These are phyloP conservation scores for Ichneumoninae sp. DNA, from an alignment of 2,888 invertebrate genomes.

Conservation along the genomic window DNA sequence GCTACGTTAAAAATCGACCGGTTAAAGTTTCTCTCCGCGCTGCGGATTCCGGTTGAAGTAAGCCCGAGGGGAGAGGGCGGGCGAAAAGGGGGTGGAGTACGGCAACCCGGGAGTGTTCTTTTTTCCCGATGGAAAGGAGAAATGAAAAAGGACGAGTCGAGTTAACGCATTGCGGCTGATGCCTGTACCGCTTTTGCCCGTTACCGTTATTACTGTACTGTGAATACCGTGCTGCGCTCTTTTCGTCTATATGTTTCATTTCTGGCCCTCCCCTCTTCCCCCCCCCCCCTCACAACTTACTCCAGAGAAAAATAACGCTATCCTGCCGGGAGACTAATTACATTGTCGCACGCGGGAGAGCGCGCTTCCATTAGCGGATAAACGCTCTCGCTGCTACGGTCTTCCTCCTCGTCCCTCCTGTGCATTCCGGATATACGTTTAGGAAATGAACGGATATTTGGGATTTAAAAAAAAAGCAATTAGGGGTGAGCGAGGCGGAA, in stretches of 20 bases:
- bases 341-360: constrained; percentile 41
- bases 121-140: constrained; percentile 57
- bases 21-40: constrained; percentile 46
- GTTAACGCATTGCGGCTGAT: constrained; percentile 66
- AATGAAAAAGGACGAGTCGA: constrained; percentile 57
- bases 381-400: constrained; percentile 42
- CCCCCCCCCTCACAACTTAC: not conserved
- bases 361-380: constrained; percentile 49
- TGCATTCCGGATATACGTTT: constrained; percentile 8
- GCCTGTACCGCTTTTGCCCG: constrained; percentile 53
- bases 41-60: constrained; percentile 57
- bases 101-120: constrained; percentile 38
- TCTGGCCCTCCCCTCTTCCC: not conserved
- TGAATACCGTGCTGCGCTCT: constrained; percentile 22
- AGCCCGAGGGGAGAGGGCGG: constrained; percentile 32
- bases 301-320: constrained; percentile 49
- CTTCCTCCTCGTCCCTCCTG: not conserved
- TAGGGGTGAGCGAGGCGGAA: not conserved
- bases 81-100: constrained; percentile 7
- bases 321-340: constrained; percentile 54
- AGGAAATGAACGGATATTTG: not conserved
- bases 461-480: constrained; percentile 23
- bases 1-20: constrained; percentile 61
- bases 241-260: constrained; percentile 48
- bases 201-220: constrained; percentile 16